Base-by-base conservation (phyloP, 2,888 invertebrate genomes). In the Eubasilissa splendida region DNA sequence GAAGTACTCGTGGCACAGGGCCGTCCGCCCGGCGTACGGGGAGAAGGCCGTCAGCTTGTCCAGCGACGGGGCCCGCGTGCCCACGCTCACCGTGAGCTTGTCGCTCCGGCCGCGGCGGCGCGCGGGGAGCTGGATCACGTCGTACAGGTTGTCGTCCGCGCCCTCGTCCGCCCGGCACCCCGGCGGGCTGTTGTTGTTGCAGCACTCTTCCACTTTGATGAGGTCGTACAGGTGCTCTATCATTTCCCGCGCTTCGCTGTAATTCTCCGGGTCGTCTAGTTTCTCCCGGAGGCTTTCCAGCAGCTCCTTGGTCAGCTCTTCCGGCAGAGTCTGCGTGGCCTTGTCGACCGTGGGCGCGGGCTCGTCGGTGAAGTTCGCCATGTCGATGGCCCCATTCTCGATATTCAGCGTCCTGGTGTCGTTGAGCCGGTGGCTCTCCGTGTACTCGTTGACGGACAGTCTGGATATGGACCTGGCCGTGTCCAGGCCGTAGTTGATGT, bases 161-260 rank as follows among this genome's bases (percentile, higher is more conserved):
- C 79, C 82, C 4, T 80, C 82, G 14, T 85, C 85, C 85, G 84
- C 83, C 53, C 56, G 84, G 60, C 71, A 82, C 1, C 84, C 77
- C 9, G 82, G 65, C 14, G 83, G 80, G 83, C 88, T 86, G 83
- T 90, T 89, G 80, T 90, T 89, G 83, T 92, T 92, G 84, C 92
- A 92, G 83, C 91, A 92, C 85, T 94, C 94, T 85, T 94, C 94
- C 3, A 94, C 92, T 86, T 94, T 94, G 71, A 95, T 94, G 76
- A 94, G 90, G 86, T 94, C 95, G 85, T 95, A 95, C 7, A 95
- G 88, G 85, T 94, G 93, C 86, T 95, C 95, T 82, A 95, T 95
- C 90, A 94, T 94, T 87, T 95, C 94, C 59, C 94, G 90, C 2
- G 95, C 95, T 86, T 95, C 94, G 77, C 93, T 92, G 84, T 94